These are phyloP conservation scores for Carassius auratus DNA, from an alignment of 2,113 vertebrate genomes.

Conservation along the genomic window DNA sequence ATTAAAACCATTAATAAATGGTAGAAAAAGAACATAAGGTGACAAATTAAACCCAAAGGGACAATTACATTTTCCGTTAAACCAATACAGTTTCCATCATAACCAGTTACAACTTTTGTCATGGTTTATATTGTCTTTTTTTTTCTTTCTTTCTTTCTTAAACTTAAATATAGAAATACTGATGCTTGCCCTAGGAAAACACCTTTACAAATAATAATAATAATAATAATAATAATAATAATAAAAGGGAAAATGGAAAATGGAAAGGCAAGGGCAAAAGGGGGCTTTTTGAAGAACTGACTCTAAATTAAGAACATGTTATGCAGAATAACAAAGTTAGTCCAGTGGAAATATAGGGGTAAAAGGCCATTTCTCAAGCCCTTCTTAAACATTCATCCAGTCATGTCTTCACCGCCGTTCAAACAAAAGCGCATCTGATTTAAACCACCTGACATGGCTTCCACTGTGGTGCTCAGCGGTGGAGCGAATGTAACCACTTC, in stretches of 20 bases:
- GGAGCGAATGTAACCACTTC: slow-evolving; percentile 30
- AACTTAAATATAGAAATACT: neutral
- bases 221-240: neutral
- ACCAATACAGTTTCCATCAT: too few relatives aligned
- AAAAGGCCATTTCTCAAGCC: slow-evolving; percentile 13
- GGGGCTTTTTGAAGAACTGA: neutral
- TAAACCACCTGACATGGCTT: slow-evolving; percentile 26
- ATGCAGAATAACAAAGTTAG: neutral
- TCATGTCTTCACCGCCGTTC: neutral
- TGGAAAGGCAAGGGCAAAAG: neutral
- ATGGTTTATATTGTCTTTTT: too few relatives aligned
- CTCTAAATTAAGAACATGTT: slow-evolving; percentile 3
- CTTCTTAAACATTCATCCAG: slow-evolving; percentile 19
- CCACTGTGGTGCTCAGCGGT: slow-evolving; percentile 33
- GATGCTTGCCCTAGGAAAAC: neutral
- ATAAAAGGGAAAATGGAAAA: slow-evolving; percentile 18
- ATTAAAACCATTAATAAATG: too few relatives aligned
- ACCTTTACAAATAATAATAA: neutral
- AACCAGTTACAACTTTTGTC: too few relatives aligned
- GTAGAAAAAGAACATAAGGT: too few relatives aligned
- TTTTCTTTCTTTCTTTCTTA: too few relatives aligned
- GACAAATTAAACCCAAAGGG: too few relatives aligned
- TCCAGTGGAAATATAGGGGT: slow-evolving; percentile 24
- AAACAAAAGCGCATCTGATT: slow-evolving; percentile 39
- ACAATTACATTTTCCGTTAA: too few relatives aligned